Evolutionary conservation across 2,888 invertebrate genomes (phyloP), one percentile per base, ranked within the genome.

Genomic region (Nematopogon swammerdamellus): DNA sequence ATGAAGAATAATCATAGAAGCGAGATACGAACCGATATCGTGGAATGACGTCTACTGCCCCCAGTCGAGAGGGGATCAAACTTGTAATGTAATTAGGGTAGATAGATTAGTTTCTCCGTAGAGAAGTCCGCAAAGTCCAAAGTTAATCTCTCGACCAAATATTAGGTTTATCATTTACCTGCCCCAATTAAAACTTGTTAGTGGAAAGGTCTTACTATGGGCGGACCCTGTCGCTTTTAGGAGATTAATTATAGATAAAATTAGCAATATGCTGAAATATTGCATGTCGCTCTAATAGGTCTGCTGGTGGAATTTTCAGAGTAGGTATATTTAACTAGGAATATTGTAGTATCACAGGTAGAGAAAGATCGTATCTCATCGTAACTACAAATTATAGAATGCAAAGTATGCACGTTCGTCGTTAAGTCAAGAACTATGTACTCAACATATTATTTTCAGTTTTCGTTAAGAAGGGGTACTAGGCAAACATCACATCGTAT

Each of bases 61-160:
- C 36, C 25, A 25, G 25, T 36, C 36, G 61, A 57, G 58, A 60
- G 60, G 61, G 73, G 75, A 75, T 76, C 74, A 75, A 77, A 79
- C 72, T 79, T 77, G 74, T 77, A 79, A 79, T 75, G 66, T 70
- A 73, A 72, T 79, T 76, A 74, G 45, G 64, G 62, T 66, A 67
- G 68, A 70, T 63, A 67, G 73, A 77, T 79, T 79, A 77, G 76
- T 74, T 77, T 73, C 36, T 36, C 11, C n/a, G n/a, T n/a, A 14
- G 11, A 36, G 36, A 36, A 36, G 36, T 36, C 36, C 36, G 36
- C 36, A 36, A 36, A 36, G 36, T 36, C 36, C 36, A 36, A 36
- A 36, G 36, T 14, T 36, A 36, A 36, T 36, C 36, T 36, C 36
- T 36, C 36, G 36, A 36, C 36, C 36, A 36, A 48, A 49, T 52